Percentiles rank a stretch among this genome's conserved stretches.
phyloP scores from a whole-genome alignment of 37 sponge, comb jelly and placozoan genomes.

The Sycon ciliatum region DNA sequence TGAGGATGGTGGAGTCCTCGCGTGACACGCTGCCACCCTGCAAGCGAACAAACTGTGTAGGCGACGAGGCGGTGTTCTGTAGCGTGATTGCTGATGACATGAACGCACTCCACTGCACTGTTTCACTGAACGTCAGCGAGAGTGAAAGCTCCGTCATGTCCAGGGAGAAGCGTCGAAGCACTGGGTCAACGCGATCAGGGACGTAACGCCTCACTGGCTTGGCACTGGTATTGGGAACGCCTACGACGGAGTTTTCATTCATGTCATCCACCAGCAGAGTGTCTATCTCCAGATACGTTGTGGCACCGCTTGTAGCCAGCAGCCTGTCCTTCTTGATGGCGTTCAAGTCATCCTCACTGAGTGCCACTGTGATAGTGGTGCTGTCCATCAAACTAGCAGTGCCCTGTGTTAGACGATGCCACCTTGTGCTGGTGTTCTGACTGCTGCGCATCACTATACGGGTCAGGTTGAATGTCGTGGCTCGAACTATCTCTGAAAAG shows the following conservation, averaged over 20 bases:
- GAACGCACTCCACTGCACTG: constrained; percentile 40
- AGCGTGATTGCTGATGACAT: constrained; percentile 27
- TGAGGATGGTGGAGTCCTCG: constrained; percentile 10
- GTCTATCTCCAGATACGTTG: constrained; percentile 51
- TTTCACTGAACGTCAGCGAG: constrained; percentile 60
- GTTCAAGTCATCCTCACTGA: background rate
- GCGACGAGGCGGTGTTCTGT: too few relatives aligned
- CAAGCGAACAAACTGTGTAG: background rate
- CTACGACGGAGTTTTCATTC: constrained; percentile 43
- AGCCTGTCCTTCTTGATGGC: background rate
- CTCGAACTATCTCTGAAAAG: constrained; percentile 52
- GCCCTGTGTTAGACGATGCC: too few relatives aligned
- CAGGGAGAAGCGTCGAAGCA: constrained; percentile 48
- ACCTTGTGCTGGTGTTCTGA: too few relatives aligned
- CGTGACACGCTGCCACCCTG: constrained; percentile 11
- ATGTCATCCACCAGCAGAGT: constrained; percentile 64
- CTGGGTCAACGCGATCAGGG: constrained; percentile 53
- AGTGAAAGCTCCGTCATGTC: constrained; percentile 48
- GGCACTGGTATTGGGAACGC: constrained; percentile 26
- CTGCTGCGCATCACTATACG: constrained; percentile 50
- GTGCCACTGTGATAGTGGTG: background rate
- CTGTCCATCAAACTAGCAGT: too few relatives aligned
- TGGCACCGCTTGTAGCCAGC: background rate
- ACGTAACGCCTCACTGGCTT: constrained; percentile 35
- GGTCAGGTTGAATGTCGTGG: constrained; percentile 32